A percentile compares a stretch with the other conserved stretches of the same genome.
Conservation (phyloP, 2,113 vertebrate species). For the Tyto alba region DNA sequence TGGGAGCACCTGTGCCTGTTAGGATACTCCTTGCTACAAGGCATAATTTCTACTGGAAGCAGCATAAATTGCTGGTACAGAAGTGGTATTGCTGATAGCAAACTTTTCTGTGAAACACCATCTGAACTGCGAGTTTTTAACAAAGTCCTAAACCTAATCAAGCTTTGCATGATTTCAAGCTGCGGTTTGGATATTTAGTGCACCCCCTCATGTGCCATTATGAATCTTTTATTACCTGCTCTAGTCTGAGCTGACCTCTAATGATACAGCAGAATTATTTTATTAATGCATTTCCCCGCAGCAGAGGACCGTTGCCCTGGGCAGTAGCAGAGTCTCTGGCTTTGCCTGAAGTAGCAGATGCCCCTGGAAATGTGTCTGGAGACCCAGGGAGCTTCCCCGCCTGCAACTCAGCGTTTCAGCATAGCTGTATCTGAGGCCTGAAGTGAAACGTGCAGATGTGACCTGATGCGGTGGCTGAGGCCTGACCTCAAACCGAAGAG, state of each 20-base stretch:
- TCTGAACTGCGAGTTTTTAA: neutral
- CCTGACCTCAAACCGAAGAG: neutral
- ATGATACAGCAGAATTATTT: conserved; percentile 40
- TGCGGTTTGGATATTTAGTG: neutral
- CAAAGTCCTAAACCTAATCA: neutral
- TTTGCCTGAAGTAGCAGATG: neutral
- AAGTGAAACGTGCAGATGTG: neutral
- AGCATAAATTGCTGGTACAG: neutral
- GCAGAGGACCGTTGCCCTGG: neutral
- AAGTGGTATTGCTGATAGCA: neutral
- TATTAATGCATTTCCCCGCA: neutral
- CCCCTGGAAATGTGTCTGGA: neutral
- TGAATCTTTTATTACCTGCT: conserved; percentile 40
- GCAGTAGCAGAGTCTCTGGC: neutral
- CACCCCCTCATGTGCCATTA: conserved; percentile 17
- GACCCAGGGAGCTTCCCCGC: neutral
- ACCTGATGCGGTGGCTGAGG: accelerated
- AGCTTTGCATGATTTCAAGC: neutral
- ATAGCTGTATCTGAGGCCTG: neutral
- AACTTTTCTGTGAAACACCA: neutral
- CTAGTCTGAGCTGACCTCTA: conserved; percentile 17
- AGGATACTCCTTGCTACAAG: conserved; percentile 4
- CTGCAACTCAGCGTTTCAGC: neutral
- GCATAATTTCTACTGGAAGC: neutral
- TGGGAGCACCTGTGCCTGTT: neutral